Base-by-base conservation (phyloP, 1,140 invertebrate species). In the Stenopsyche tienmushanensis region DNA sequence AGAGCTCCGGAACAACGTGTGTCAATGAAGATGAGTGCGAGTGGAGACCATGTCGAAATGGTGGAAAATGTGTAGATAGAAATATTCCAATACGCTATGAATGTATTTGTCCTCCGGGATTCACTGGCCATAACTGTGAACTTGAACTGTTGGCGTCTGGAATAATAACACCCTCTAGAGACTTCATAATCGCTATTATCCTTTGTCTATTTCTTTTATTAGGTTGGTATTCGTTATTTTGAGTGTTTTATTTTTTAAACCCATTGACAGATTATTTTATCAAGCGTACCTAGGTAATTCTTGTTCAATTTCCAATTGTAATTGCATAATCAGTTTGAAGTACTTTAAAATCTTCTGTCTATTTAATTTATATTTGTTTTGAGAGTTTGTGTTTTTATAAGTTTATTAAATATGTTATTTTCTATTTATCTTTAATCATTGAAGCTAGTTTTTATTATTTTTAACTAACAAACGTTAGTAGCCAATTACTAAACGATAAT, bases 111-210 rank as follows among this genome's bases (percentile, higher is more conserved):
- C 83, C 88, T 1, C 74, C 83, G 67, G 87, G 87, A 64, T 93
- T 86, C 81, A 88, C 86, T 8, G 92, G 92, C 63, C 83, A 84
- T 64, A 84, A 92, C 77, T 94, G 92, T 78, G 89, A 92, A 75
- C 76, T 90, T 69, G 86, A 87, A 73, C 78, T 88, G 64, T 83
- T 86, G 49, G 85, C 87, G 64, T 86, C 88, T n/a, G 88, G 88
- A 65, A 86, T 88, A 74, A 87, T 90, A 75, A 88, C 87, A 74
- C 88, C 89, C 29, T 89, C 89, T 54, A 85, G 86, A 75, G 90
- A 91, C 84, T 93, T 92, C 82, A 88, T 92, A 80, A 88, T 92
- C 78, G 88, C 89, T 74, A 82, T 91, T 76, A 84, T 90, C 74
- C 82, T 87, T 77, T 91, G 89, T 83, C 82, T 90, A 71, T 84